Evolutionary conservation across 2,888 invertebrate species (phyloP).

Genomic region (Machimus rusticus): DNA sequence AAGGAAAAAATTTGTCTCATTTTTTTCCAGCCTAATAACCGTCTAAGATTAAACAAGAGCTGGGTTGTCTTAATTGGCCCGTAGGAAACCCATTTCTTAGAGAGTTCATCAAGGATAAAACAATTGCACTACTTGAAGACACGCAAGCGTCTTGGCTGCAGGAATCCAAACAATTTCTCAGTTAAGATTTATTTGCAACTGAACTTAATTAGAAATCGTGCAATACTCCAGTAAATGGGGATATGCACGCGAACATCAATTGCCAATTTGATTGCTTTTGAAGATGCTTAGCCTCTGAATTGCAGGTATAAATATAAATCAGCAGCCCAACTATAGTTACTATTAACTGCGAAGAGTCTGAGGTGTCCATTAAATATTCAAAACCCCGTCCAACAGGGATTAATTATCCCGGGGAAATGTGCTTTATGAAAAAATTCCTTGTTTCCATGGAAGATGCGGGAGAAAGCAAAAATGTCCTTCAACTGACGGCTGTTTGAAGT

Average conservation of each 20-base stretch:
- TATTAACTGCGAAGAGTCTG: background rate
- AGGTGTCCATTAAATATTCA: conserved; percentile 33
- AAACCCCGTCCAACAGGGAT: conserved; percentile 27
- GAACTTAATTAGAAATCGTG: conserved; percentile 19
- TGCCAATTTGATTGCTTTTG: background rate
- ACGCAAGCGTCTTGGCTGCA: background rate
- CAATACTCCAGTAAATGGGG: background rate
- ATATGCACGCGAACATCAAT: conserved; percentile 41
- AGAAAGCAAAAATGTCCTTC: conserved; percentile 39
- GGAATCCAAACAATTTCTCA: conserved; percentile 38
- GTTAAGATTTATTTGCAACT: conserved; percentile 33
- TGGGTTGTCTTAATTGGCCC: conserved; percentile 42
- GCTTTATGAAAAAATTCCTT: conserved; percentile 47
- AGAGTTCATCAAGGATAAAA: background rate
- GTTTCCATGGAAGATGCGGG: background rate
- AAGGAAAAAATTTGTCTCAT: background rate
- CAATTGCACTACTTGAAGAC: background rate
- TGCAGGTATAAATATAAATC: conserved; percentile 37
- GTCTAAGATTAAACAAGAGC: background rate
- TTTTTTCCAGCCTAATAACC: background rate
- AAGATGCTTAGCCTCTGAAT: background rate
- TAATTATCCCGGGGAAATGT: conserved; percentile 35
- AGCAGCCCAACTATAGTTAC: background rate
- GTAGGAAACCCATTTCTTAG: conserved; percentile 41
- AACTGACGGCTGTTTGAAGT: background rate